Base-by-base conservation (phyloP, 2,888 invertebrate genomes). In the Eumerus sabulonum region DNA sequence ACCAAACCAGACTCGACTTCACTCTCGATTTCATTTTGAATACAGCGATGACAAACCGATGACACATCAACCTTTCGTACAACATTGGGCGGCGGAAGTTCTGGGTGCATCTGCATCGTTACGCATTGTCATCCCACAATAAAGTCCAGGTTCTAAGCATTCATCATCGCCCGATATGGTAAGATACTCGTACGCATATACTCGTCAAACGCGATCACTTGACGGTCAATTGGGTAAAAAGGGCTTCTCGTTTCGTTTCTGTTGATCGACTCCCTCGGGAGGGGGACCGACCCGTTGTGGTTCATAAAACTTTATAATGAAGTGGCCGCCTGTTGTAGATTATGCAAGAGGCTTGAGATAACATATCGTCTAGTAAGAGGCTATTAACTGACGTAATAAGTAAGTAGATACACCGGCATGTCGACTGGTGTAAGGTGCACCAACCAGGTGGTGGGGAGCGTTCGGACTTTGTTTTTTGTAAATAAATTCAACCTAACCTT, bases 61-160 rank as follows among this genome's bases (percentile, higher is more conserved):
- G 79, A 79, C 79, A 42, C 73, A 79, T 79, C 68, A 73, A 64
- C 73, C 79, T 73, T 79, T 59, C 51, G 48, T 48, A 12, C n/a
- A 36, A 16, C 51, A 35, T 68, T 74, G 50, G 79, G 79, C 79
- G 79, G 68, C 79, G 79, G 79, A 79, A 64, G 79, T 79, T 74
- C 73, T 79, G 64, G 79, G 73, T 73, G 79, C 76, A 50, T 62
- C 50, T 16, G 48, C 17, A 36, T 40, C 36, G 36, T 11, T 36
- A 9, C 36, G 7, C 5, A n/a, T 40, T 11, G 40, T 7, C 40
- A 40, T 40, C 40, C 12, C 40, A 40, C n/a, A 4, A 18, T 16
- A 42, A 36, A 53, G 53, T 64, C 50, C n/a, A 1, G 14, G 18
- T 72, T 67, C 76, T 67, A 9, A 27, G 48, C 14, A 76, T 72